These are phyloP conservation scores for Apodemia mormo DNA, from an alignment of 2,888 invertebrate genomes.

Conservation along the genomic window DNA sequence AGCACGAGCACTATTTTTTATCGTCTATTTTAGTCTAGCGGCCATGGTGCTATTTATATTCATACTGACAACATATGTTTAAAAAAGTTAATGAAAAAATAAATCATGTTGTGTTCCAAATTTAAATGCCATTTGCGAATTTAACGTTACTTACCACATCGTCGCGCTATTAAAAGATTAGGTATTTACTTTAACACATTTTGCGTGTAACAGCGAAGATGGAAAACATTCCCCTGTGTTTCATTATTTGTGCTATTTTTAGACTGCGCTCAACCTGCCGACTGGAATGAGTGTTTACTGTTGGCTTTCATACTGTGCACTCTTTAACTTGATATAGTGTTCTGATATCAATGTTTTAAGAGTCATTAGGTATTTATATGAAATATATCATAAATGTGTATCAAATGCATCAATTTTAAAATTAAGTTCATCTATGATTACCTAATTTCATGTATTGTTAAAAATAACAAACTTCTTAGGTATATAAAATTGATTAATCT, in stretches of 20 bases:
- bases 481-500: too few species aligned
- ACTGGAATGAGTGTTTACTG: constrained; percentile 71
- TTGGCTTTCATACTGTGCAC: constrained; percentile 67
- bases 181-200: constrained; percentile 80
- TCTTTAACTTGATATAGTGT: constrained; percentile 42
- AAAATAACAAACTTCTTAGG: too few species aligned
- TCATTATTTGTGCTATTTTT: constrained; percentile 79
- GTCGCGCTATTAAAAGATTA: constrained; percentile 75
- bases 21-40: constrained; percentile 25
- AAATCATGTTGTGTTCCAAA: constrained; percentile 69
- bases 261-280: constrained; percentile 75
- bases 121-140: constrained; percentile 69
- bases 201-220: constrained; percentile 77
- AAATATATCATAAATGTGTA: constrained; percentile 30
- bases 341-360: constrained; percentile 18
- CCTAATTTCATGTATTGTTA: too few species aligned
- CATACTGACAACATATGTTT: constrained; percentile 31
- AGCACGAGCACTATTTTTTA: constrained; percentile 26
- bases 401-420: too few species aligned
- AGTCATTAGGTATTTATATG: neutral
- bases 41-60: constrained; percentile 32
- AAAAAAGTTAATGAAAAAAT: constrained; percentile 53
- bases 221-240: constrained; percentile 81
- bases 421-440: too few species aligned
- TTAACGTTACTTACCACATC: constrained; percentile 69